Conservation (phyloP, 1,140 invertebrate genomes). For the roundworm (Caenorhabditis elegans) region DNA sequence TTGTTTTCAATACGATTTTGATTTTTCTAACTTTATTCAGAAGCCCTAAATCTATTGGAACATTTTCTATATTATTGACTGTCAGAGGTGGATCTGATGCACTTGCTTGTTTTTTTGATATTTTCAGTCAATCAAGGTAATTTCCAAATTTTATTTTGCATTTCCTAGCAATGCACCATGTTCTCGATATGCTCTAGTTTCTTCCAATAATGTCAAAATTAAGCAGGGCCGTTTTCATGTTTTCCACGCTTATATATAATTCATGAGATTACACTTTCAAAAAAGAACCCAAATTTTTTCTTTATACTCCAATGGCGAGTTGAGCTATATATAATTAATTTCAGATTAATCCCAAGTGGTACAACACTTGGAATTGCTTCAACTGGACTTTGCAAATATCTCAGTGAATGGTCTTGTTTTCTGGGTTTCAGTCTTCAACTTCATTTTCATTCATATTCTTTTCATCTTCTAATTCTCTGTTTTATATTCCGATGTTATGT, state of each 20-base stretch:
- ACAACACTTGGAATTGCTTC: neutral
- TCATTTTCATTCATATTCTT: neutral
- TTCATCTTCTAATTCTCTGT: neutral
- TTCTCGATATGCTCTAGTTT: too few relatives aligned
- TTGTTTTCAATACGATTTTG: neutral
- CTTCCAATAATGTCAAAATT: too few relatives aligned
- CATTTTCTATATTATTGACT: neutral
- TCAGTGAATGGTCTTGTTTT: neutral
- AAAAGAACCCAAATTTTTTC: too few relatives aligned
- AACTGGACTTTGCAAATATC: neutral
- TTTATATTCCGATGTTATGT: neutral
- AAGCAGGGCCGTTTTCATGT: too few relatives aligned
- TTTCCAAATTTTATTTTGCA: neutral
- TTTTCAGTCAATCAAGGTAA: constrained; percentile 9
- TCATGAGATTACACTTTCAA: too few relatives aligned
- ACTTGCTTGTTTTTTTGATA: neutral
- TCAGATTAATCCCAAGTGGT: neutral
- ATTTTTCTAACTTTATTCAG: neutral
- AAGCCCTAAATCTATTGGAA: neutral
- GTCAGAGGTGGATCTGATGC: neutral
- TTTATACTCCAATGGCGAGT: too few relatives aligned
- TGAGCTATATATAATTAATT: neutral
- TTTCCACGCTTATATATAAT: too few relatives aligned
- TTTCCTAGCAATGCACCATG: too few relatives aligned
- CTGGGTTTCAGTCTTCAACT: neutral